Evolutionary conservation across 2,113 vertebrate genomes (phyloP).

Genomic region (Megalops atlanticus): DNA sequence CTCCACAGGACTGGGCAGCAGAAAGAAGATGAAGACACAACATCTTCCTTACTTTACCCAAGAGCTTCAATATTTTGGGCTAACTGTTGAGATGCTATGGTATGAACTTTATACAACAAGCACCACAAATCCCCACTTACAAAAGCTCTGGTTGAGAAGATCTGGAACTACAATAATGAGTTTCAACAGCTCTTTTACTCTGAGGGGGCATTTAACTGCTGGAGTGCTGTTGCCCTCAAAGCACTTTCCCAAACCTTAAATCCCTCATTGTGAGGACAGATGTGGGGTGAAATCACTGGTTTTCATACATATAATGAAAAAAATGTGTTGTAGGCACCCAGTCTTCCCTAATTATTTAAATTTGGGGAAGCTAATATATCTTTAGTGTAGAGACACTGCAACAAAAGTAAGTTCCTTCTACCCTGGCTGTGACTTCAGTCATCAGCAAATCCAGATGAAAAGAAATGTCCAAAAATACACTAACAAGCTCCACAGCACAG

Average conservation of each 20-base stretch:
- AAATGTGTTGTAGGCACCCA: background rate
- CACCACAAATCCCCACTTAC: background rate
- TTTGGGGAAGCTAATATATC: background rate
- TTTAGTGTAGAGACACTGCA: background rate
- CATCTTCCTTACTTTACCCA: background rate
- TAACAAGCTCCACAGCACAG: background rate
- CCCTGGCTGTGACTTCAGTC: background rate
- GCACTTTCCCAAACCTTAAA: background rate
- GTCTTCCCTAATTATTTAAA: background rate
- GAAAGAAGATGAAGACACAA: background rate
- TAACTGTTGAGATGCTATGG: background rate
- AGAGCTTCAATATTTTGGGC: background rate
- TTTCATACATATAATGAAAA: background rate
- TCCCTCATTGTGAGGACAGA: background rate
- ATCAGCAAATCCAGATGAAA: background rate
- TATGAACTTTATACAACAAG: background rate
- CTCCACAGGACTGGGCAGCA: too few relatives aligned
- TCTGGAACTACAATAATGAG: background rate
- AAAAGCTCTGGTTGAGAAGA: background rate
- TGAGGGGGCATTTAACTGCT: background rate
- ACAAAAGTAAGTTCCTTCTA: background rate
- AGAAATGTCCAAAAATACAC: background rate
- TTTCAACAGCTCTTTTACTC: background rate
- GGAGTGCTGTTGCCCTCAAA: background rate
- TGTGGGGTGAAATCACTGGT: background rate